These are phyloP conservation scores for Macrophya annulata DNA, from an alignment of 2,888 invertebrate species.

Conservation along the genomic window DNA sequence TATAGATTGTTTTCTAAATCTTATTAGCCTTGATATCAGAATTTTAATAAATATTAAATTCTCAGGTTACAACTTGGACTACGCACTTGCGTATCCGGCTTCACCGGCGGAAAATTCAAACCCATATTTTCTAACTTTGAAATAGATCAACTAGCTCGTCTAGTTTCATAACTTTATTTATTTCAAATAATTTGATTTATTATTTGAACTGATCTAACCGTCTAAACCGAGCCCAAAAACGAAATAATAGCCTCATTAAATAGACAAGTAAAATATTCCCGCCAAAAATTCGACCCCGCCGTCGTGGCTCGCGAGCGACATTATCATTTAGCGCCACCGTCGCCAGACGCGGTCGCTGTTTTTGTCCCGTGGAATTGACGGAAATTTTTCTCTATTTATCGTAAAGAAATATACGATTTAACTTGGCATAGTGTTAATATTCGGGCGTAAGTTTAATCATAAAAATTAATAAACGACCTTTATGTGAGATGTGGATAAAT, in stretches of 20 bases:
- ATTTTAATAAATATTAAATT: slow-evolving; percentile 38
- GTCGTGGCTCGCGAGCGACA: slow-evolving; percentile 65
- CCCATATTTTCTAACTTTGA: not conserved
- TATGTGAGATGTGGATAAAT: not conserved
- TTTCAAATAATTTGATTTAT: not conserved
- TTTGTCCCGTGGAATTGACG: slow-evolving; percentile 65
- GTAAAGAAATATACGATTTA: slow-evolving; percentile 27
- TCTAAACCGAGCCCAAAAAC: not conserved
- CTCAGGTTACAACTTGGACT: slow-evolving; percentile 31
- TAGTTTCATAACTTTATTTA: not conserved
- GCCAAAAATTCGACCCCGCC: slow-evolving; percentile 65
- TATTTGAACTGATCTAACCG: not conserved
- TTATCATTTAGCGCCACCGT: slow-evolving; percentile 67
- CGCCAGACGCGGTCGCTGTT: slow-evolving; percentile 73
- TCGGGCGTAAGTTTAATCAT: slow-evolving; percentile 39
- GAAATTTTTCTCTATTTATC: slow-evolving; percentile 48
- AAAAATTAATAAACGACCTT: slow-evolving; percentile 1
- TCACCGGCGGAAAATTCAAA: slow-evolving; percentile 38
- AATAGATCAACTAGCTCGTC: not conserved
- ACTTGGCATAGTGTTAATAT: slow-evolving; percentile 8
- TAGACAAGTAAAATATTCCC: slow-evolving; percentile 61
- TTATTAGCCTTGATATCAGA: not conserved
- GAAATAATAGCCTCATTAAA: not conserved
- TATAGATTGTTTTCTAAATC: not conserved
- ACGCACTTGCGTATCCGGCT: slow-evolving; percentile 48